phyloP scores from a whole-genome alignment of 92 coral and sea anemone genomes.

The Actinostola sp. region DNA sequence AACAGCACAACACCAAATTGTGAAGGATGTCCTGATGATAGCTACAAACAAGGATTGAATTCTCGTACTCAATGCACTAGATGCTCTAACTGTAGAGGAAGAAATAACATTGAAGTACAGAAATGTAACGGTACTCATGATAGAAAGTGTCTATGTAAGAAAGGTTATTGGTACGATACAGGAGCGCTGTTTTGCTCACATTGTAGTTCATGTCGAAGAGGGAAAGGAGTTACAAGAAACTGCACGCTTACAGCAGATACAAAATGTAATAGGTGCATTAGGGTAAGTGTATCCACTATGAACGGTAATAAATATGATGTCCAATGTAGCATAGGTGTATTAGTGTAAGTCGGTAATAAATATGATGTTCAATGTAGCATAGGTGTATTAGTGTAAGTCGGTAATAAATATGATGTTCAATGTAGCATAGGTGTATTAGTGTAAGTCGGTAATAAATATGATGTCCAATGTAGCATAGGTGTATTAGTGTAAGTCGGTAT shows the following conservation, averaged over 20 bases:
- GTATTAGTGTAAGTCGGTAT: too few relatives aligned
- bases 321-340: too few relatives aligned
- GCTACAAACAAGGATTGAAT: constrained; percentile 7
- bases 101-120: constrained; percentile 10
- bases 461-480: too few relatives aligned
- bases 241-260: constrained; percentile 54
- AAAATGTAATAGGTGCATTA: constrained; percentile 44
- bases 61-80: constrained; percentile 3
- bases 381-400: too few relatives aligned
- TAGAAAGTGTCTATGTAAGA: constrained; percentile 48
- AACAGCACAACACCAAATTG: constrained; percentile 20
- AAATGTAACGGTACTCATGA: constrained; percentile 50
- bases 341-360: too few relatives aligned
- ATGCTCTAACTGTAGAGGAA: constrained; percentile 37
- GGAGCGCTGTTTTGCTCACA: constrained; percentile 35
- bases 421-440: too few relatives aligned
- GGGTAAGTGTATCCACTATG: constrained; percentile 36
- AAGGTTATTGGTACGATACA: constrained; percentile 28
- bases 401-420: too few relatives aligned
- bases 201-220: constrained; percentile 48
- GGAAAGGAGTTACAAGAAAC: constrained; percentile 50
- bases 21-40: constrained; percentile 20
- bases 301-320: neutral
- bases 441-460: too few relatives aligned
- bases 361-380: too few relatives aligned